Evolutionary conservation across 2,888 invertebrate species (phyloP), one percentile per base, ranked within the genome.

Genomic region (Trachelus troglodyta): DNA sequence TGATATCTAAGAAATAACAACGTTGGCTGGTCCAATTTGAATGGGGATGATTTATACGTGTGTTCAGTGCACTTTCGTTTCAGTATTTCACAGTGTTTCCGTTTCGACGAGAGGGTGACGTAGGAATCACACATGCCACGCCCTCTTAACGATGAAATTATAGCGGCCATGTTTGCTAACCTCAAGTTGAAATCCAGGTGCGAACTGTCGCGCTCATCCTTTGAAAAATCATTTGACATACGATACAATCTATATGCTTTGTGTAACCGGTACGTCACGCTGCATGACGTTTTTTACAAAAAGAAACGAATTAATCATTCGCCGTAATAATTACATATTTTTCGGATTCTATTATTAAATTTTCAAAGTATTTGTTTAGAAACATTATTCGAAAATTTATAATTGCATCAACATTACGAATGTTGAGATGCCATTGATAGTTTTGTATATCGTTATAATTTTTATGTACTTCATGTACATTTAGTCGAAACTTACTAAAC

Each of bases 141-240:
- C 87, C 87, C 84, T 83, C 81, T 82, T 85, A 85, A 87, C 84
- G 82, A 85, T 83, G 81, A 84, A 84, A 84, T 83, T 86, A 83
- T 81, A 84, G 84, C 86, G 82, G 86, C 86, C 87, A 87, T 86
- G 82, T 87, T 88, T 86, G 84, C 71, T 33, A 31, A 31, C 71
- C 31, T 33, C 71, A 34, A 30, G 71, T 31, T 71, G 15, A 33
- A 71, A 33, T 76, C 82, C 87, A 88, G 88, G 85, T 88, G 87
- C 81, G 80, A 84, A 79, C 73, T 23, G 37, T 69, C 74, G 35
- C 76, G 75, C 78, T 78, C 80, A 76, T 37, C 75, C 74, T 76
- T 33, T 56, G 76, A 34, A 31, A 30, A 71, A 71, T 71, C 34
- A 33, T 71, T 71, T 71, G 71, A 71, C 23, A 56, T 71, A 31